A percentile compares a stretch with the other conserved stretches of the same genome.
Conservation (phyloP, 2,113 vertebrate genomes). For the Gallinago media region DNA sequence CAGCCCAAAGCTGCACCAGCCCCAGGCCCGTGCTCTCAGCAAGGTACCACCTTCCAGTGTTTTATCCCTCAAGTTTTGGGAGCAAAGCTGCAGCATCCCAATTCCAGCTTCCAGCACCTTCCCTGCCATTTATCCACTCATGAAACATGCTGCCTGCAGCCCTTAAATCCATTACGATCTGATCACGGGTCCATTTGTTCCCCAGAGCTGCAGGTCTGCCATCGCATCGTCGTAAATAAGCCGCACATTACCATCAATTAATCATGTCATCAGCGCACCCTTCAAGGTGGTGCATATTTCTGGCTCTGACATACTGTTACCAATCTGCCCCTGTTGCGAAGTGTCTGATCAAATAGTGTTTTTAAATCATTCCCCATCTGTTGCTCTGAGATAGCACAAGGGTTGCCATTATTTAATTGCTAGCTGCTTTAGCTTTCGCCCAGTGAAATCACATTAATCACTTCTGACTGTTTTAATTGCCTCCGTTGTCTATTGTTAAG, state of each 20-base stretch:
- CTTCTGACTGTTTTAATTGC: conserved; percentile 54
- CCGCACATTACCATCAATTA: background rate
- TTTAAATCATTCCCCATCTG: conserved; percentile 49
- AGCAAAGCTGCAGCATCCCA: background rate
- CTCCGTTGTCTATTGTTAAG: background rate
- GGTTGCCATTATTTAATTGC: conserved; percentile 34
- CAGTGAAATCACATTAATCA: conserved; percentile 50
- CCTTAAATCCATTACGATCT: background rate
- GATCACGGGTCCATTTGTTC: background rate
- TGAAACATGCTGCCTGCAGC: rapidly evolving
- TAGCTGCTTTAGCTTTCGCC: conserved; percentile 48
- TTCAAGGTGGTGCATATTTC: background rate
- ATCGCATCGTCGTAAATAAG: rapidly evolving
- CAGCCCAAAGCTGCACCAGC: background rate
- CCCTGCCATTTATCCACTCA: background rate
- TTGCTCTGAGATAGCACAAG: conserved; percentile 48
- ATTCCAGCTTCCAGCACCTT: rapidly evolving
- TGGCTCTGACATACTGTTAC: conserved; percentile 11
- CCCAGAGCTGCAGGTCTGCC: background rate
- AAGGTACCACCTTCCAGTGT: rapidly evolving
- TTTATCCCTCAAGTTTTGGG: background rate
- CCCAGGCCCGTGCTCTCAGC: background rate
- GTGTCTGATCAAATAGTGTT: background rate
- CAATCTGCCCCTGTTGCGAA: background rate
- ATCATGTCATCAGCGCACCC: background rate